Conservation (phyloP, 30 jellyfish, hydroid and myxozoan genomes). For the Cassiopea xamachana region DNA sequence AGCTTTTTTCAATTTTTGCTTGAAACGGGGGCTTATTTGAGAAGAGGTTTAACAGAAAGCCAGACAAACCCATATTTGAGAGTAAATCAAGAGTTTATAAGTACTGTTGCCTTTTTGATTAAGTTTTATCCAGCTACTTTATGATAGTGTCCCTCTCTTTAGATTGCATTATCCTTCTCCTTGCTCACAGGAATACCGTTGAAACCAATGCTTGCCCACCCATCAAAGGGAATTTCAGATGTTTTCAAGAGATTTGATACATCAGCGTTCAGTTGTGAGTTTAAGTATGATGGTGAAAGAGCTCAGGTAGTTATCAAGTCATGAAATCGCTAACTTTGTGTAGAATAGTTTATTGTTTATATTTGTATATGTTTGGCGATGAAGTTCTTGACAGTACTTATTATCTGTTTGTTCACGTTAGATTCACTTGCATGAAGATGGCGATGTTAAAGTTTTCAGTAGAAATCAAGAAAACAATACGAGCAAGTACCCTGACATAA, state of each 20-base stretch:
- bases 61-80: too few relatives aligned
- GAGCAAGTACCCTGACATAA: constrained; percentile 90
- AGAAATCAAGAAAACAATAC: constrained; percentile 98
- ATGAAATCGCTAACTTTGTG: background rate
- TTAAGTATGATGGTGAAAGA: constrained; percentile 97
- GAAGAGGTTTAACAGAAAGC: too few relatives aligned
- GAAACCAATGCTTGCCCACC: constrained; percentile 99
- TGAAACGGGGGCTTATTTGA: too few relatives aligned
- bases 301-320: constrained; percentile 82
- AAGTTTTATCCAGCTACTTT: too few relatives aligned
- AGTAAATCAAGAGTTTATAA: too few relatives aligned
- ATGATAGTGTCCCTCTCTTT: background rate
- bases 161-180: background rate
- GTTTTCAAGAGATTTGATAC: constrained; percentile 89
- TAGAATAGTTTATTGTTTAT: background rate
- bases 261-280: constrained; percentile 89
- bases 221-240: constrained; percentile 92
- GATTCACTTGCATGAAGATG: constrained; percentile 87
- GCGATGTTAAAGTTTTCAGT: constrained; percentile 77
- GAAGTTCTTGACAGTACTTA: too few relatives aligned
- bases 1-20: too few relatives aligned
- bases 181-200: constrained; percentile 83
- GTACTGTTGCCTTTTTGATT: too few relatives aligned
- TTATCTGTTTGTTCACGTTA: background rate
- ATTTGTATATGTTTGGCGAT: background rate